Evolutionary conservation across 1,140 invertebrate genomes (phyloP).

Genomic region (Eriosoma lanigerum): DNA sequence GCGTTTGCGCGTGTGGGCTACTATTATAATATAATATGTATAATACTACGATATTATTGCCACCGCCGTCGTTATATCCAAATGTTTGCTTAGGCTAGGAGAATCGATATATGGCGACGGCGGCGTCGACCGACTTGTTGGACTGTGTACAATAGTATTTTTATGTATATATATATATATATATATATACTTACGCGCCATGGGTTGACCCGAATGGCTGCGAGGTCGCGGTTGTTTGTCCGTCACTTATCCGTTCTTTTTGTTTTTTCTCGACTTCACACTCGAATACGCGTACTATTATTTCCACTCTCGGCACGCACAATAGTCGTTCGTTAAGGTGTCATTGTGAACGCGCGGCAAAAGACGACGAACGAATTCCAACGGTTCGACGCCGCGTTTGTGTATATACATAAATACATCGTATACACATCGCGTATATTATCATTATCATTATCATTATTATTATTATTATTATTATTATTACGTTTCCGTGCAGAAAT

Average conservation of each 20-base stretch:
- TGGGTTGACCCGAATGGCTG: conserved; percentile 20
- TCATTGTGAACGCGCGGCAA: conserved; percentile 37
- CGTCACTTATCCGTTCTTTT: conserved; percentile 48
- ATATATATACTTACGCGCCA: conserved; percentile 18
- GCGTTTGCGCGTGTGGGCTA: conserved; percentile 17
- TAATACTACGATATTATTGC: background rate
- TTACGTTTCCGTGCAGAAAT: conserved; percentile 18
- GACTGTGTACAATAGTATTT: too few relatives aligned
- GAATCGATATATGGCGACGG: conserved; percentile 4
- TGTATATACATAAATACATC: too few relatives aligned
- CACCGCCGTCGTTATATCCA: background rate
- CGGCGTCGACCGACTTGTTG: background rate
- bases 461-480: too few relatives aligned
- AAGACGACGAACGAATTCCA: conserved; percentile 13
- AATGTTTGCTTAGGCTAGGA: conserved; percentile 5
- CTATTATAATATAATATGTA: background rate
- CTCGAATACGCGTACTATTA: background rate
- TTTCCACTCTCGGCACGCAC: conserved; percentile 17
- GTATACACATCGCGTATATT: too few relatives aligned
- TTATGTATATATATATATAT: too few relatives aligned
- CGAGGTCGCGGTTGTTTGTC: conserved; percentile 35
- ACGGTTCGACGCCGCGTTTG: background rate
- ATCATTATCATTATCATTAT: too few relatives aligned
- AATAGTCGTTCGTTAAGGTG: conserved; percentile 49
- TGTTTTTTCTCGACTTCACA: conserved; percentile 17